Conservation (phyloP, 2,797 vertebrate species). For the Sebastes dallii region DNA sequence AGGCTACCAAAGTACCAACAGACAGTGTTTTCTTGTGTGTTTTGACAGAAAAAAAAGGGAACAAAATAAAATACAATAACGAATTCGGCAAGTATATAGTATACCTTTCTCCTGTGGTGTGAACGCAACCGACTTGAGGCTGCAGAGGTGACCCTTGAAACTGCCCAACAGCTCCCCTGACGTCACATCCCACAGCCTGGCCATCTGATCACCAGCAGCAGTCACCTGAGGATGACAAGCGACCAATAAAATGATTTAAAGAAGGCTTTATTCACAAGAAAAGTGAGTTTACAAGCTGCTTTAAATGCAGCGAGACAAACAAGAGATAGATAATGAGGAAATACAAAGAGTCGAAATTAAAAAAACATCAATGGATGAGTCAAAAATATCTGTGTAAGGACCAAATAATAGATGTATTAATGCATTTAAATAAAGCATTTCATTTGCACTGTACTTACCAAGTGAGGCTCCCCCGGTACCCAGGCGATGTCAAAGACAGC, state of each 20-base stretch:
- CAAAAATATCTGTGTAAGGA: not conserved
- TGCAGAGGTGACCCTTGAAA: constrained; percentile 97
- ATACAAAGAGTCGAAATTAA: not conserved
- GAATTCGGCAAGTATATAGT: not conserved
- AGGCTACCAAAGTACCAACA: not conserved
- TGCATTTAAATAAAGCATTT: not conserved
- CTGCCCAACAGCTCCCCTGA: constrained; percentile 89
- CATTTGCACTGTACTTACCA: constrained; percentile 82
- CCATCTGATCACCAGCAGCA: constrained; percentile 95
- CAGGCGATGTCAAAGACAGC: constrained; percentile 97
- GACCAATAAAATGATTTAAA: not conserved
- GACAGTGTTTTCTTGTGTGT: not conserved
- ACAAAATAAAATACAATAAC: not conserved
- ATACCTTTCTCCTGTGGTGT: constrained; percentile 89
- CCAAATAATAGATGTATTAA: not conserved
- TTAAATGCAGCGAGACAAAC: not conserved
- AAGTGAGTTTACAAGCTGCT: not conserved
- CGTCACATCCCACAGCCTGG: constrained; percentile 93
- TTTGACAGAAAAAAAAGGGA: not conserved
- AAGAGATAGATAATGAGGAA: not conserved
- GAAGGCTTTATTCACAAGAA: not conserved
- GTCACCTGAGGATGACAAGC: constrained; percentile 86
- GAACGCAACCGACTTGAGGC: constrained; percentile 95
- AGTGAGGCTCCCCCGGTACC: constrained; percentile 90
- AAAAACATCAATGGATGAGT: not conserved